Conservation (phyloP, 2,797 vertebrate genomes). For the Sebastes minor region DNA sequence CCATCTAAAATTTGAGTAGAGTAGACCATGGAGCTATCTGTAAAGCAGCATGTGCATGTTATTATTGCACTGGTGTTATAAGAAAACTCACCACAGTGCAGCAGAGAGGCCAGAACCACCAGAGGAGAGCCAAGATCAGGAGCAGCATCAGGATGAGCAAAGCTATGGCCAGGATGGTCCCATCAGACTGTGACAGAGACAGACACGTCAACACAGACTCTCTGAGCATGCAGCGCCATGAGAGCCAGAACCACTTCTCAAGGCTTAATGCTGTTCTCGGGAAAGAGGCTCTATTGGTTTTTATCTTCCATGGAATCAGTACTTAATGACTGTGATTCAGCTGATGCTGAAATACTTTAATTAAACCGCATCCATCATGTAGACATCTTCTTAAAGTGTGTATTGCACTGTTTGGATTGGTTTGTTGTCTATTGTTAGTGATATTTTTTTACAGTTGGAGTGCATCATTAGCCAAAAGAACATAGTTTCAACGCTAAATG, state of each 20-base stretch:
- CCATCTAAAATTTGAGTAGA: background rate
- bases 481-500: background rate
- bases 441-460: background rate
- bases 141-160: conserved; percentile 95
- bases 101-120: conserved; percentile 99
- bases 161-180: conserved; percentile 94
- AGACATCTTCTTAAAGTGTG: background rate
- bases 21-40: background rate
- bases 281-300: conserved; percentile 5
- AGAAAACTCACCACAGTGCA: conserved; percentile 95
- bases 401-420: background rate
- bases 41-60: conserved; percentile 6
- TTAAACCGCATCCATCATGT: background rate
- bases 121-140: conserved; percentile 91
- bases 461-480: background rate
- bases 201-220: conserved; percentile 32
- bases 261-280: background rate
- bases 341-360: background rate
- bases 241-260: conserved; percentile 2
- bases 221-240: background rate
- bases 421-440: background rate
- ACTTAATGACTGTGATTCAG: background rate
- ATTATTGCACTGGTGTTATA: conserved; percentile 3
- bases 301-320: background rate
- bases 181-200: conserved; percentile 88